Evolutionary conservation across 2,888 invertebrate genomes (phyloP).

Genomic region (Noctua janthina): DNA sequence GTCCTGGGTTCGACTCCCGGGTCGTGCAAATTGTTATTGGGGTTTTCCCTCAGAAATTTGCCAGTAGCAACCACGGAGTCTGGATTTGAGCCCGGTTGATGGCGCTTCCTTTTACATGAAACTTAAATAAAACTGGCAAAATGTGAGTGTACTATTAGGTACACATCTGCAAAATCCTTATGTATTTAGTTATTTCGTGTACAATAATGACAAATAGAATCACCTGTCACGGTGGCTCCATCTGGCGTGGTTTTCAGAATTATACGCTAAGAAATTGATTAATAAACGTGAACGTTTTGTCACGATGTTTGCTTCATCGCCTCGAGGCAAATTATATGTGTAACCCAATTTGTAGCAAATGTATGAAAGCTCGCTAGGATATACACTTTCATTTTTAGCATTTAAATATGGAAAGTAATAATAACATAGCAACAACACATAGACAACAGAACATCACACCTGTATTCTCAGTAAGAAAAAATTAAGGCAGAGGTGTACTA

Average conservation of each 20-base stretch:
- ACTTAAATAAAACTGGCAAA: too few relatives aligned
- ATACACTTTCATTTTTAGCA: background rate
- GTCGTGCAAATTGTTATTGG: too few relatives aligned
- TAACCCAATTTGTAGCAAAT: conserved; percentile 35
- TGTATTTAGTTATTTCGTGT: background rate
- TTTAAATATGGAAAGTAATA: background rate
- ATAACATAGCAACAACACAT: background rate
- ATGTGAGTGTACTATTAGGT: too few relatives aligned
- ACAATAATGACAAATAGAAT: conserved; percentile 5
- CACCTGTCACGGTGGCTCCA: conserved; percentile 41
- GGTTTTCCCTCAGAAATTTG: too few relatives aligned
- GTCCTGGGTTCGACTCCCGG: too few relatives aligned
- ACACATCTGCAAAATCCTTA: background rate
- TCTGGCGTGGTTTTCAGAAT: conserved; percentile 30
- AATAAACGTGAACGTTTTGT: conserved; percentile 50
- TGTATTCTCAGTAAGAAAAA: too few relatives aligned
- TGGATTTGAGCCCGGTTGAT: too few relatives aligned
- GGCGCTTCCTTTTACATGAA: too few relatives aligned
- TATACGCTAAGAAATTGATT: conserved; percentile 50
- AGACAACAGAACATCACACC: too few relatives aligned
- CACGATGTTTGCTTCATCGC: conserved; percentile 59
- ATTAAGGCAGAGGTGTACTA: too few relatives aligned
- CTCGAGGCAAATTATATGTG: conserved; percentile 37
- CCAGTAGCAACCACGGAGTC: too few relatives aligned
- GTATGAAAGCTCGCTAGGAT: conserved; percentile 12